Evolutionary conservation across 2,113 vertebrate species (phyloP).

Genomic region (Odocoileus virginianus): DNA sequence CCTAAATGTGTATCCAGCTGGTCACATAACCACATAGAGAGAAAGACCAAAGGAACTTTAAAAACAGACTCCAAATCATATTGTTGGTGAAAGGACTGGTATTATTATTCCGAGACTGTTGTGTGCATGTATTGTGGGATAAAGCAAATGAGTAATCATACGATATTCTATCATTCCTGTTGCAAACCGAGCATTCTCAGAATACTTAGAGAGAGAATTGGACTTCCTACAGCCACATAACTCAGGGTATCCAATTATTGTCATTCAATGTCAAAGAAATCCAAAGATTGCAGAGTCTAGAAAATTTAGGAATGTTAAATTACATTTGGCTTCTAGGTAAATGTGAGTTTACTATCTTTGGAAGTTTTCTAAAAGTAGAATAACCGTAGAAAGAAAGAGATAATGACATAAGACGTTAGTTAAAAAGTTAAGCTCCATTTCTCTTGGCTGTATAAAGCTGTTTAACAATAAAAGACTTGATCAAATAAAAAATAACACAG

Average conservation of each 20-base stretch:
- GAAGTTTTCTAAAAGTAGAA: neutral
- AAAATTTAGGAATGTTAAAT: constrained; percentile 16
- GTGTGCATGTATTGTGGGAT: neutral
- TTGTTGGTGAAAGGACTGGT: neutral
- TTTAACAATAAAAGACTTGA: neutral
- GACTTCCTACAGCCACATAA: constrained; percentile 35
- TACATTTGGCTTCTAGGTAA: constrained; percentile 35
- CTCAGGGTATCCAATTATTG: neutral
- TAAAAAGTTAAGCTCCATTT: constrained; percentile 27
- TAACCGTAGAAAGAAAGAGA: constrained; percentile 14
- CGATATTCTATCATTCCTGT: constrained; percentile 27
- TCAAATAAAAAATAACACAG: constrained; percentile 28
- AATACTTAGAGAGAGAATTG: constrained; percentile 22
- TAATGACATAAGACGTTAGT: neutral
- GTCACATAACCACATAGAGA: constrained; percentile 32
- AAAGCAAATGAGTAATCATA: constrained; percentile 38
- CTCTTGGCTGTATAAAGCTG: neutral
- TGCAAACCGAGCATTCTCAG: constrained; percentile 54
- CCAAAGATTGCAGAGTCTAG: neutral
- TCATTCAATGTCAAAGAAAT: constrained; percentile 39
- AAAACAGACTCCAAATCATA: constrained; percentile 53
- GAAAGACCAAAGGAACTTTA: constrained; percentile 35
- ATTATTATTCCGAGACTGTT: neutral
- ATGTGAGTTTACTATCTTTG: neutral
- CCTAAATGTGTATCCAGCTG: constrained; percentile 33